phyloP scores from a whole-genome alignment of 2,888 invertebrate species.

The Anthrax anthrax region DNA sequence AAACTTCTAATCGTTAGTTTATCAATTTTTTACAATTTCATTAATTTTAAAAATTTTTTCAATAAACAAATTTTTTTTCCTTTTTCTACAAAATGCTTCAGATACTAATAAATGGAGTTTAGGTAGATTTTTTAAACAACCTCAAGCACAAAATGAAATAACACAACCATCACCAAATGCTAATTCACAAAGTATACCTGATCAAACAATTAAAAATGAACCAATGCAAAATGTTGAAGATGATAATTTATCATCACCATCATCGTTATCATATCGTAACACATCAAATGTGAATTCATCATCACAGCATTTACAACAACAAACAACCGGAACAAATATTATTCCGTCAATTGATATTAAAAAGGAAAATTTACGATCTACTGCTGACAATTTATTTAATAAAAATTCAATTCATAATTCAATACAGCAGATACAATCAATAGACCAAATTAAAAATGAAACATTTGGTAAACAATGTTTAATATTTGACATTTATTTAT shows the following conservation, averaged over 20 bases:
- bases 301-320: not conserved
- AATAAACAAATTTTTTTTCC: not conserved
- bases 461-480: conserved; percentile 12
- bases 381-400: not conserved
- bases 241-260: conserved; percentile 14
- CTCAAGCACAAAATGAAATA: conserved; percentile 8
- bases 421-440: conserved; percentile 15
- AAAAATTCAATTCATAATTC: conserved; percentile 4
- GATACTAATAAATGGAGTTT: conserved; percentile 13
- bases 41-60: not conserved
- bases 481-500: too few species aligned
- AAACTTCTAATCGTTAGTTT: conserved; percentile 14
- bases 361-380: conserved; percentile 17
- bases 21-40: not conserved
- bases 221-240: conserved; percentile 22
- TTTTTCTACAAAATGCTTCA: not conserved
- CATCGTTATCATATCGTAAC: conserved; percentile 9
- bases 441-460: conserved; percentile 29
- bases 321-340: conserved; percentile 9
- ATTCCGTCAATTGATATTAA: conserved; percentile 21
- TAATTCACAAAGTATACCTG: conserved; percentile 9
- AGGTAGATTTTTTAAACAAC: conserved; percentile 11
- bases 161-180: conserved; percentile 7
- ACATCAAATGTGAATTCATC: conserved; percentile 9
- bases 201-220: conserved; percentile 17